Evolutionary conservation across 2,888 invertebrate genomes (phyloP), one percentile per base, ranked within the genome.

Genomic region (Gymnocheta viridis): DNA sequence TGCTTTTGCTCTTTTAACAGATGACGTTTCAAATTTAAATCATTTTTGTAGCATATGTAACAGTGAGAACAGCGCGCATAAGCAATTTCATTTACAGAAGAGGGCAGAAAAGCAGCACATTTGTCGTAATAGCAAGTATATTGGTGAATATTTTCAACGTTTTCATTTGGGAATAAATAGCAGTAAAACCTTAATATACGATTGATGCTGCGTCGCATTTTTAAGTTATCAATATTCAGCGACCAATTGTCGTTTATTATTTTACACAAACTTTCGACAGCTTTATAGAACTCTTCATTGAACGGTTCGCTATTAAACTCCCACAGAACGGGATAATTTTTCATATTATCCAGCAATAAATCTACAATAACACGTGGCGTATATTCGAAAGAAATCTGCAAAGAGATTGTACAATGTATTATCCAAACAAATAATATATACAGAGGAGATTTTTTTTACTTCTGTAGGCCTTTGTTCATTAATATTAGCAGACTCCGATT

Each of bases 151-250:
- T 77, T 67, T 58, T 81, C 74, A 10, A 81, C 17, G 24, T 81
- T 81, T 35, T 69, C 69, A 19, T 38, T 69, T 1, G 69, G 66
- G 12, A 60, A 74, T 32, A 81, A 51, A 19, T 38, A 74, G 32
- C 74, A 67, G 19, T 69, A 81, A 81, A 67, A 81, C 27, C 51
- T 44, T 7, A 81, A 27, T 14, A 81, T 44, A 12, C 81, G 81
- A 62, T 81, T 81, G 27, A 81, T 22, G 38, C 81, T 81, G 19
- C 74, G 60, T 5, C 74, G 60, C 74, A 81, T 81, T 81, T 62
- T 69, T 24, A 74, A 69, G 17, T 22, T 22, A 47, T 69, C 60
- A 22, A 81, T 44, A 62, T 69, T 74, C n/a, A 81, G 27, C 1
- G 69, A 51, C 81, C 81, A 81, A 38, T 81, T 81, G 2, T 54